Evolutionary conservation across 2,113 vertebrate genomes (phyloP), one percentile per base, ranked within the genome.

Genomic region (Maccullochella peelii): DNA sequence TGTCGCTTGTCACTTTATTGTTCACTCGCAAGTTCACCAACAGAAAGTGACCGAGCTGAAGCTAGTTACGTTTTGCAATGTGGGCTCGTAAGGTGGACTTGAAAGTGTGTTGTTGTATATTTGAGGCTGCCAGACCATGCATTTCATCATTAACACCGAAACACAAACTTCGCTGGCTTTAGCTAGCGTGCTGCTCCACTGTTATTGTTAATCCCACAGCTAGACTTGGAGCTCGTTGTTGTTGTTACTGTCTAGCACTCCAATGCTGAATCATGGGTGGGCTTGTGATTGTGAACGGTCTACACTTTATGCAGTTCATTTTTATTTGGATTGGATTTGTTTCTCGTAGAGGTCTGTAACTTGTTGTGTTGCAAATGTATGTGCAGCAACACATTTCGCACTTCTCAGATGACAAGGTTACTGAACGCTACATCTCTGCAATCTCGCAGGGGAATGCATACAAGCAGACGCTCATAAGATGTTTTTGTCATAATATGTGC

Each of bases 1-100:
- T 49, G 61, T 61, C 70, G 84, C 82, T 91, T 84, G 81, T 88
- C 89, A 93, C 83, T 86, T 85, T 86, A 91, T 92, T 93, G 91
- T 92, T 92, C 83, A 62, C 15, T n/a, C 44, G 27, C 67, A 89
- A 93, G 83, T 92, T 91, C 33, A 25, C 73, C 11, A 23, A 47
- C 30, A 77, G 21, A 65, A 18, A 20, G 20, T 1, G 27, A 4
- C 25, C 54, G 52, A 40, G 67, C 25, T 71, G 50, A 33, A 38
- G 42, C 49, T 30, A 11, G 14, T 8, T 14, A 4, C 20, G 18
- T 25, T 65, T 68, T 66, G 50, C 66, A 77, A 12, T n/a, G 36
- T 27, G 23, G 54, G 4, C 49, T 67, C 3, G 7, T 59, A 25
- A 59, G 20, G 50, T 44, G 18, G n/a, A 40, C 16, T 52, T 15